Conservation (phyloP, 2,888 invertebrate species). For the Caenorhabditis sinica region DNA sequence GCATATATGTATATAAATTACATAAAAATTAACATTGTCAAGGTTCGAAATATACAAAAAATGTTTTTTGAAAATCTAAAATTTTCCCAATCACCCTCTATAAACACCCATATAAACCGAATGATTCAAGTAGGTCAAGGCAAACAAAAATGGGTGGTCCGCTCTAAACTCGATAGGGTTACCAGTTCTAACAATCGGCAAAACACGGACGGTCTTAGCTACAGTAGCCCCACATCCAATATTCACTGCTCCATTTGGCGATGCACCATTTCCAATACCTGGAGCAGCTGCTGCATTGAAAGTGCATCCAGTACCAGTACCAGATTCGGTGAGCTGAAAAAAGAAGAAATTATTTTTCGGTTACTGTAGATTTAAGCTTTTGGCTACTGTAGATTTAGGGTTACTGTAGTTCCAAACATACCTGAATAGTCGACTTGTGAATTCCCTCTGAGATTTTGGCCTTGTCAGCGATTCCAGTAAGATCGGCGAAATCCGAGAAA, state of each 20-base stretch:
- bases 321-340: conserved; percentile 15
- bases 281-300: neutral
- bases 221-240: conserved; percentile 31
- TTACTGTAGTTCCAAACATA: conserved; percentile 2
- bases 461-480: conserved; percentile 54
- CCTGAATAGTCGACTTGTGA: conserved; percentile 80
- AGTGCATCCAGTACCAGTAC: conserved; percentile 2
- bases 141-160: conserved; percentile 21
- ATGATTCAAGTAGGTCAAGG: conserved; percentile 22
- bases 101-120: conserved; percentile 22
- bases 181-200: conserved; percentile 18
- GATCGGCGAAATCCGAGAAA: conserved; percentile 55
- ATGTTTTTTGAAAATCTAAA: neutral
- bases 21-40: no score
- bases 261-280: neutral
- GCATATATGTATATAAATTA: no score
- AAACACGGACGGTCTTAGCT: neutral
- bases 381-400: no score
- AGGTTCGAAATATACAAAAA: neutral
- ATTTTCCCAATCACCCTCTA: neutral
- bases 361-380: no score
- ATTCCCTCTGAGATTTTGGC: conserved; percentile 75
- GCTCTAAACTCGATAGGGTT: conserved; percentile 13
- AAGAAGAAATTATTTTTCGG: no score
- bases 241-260: neutral